Conservation (phyloP, 37 sponge, comb jelly and placozoan genomes). For the Axinella damicornis region DNA sequence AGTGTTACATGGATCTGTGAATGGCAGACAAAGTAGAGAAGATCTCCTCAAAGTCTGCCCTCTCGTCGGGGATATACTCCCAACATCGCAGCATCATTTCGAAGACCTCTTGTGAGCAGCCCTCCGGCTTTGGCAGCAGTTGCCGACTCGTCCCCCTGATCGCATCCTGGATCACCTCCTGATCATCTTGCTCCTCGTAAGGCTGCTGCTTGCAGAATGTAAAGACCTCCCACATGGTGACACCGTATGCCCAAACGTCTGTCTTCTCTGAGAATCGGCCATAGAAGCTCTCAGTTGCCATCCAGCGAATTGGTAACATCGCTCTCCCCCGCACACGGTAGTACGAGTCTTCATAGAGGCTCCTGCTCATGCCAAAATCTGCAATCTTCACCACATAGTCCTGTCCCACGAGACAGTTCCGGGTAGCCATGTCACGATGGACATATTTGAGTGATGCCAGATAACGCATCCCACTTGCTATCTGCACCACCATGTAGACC, state of each 20-base stretch:
- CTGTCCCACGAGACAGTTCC: constrained; percentile 89
- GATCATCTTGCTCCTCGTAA: constrained; percentile 73
- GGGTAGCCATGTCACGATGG: constrained; percentile 86
- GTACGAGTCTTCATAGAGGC: constrained; percentile 76
- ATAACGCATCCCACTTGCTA: constrained; percentile 87
- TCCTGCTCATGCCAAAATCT: constrained; percentile 92
- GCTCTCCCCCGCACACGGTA: constrained; percentile 67
- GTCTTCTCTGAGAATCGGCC: constrained; percentile 87
- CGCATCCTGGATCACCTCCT: constrained; percentile 85
- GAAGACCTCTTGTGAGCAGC: constrained; percentile 61
- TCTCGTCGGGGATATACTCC: constrained; percentile 39
- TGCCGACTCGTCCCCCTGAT: constrained; percentile 17
- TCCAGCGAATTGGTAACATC: constrained; percentile 87
- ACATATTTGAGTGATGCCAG: constrained; percentile 80
- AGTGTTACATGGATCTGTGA: constrained; percentile 24
- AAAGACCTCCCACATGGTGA: constrained; percentile 88
- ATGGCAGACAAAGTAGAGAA: constrained; percentile 25
- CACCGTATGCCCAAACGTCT: constrained; percentile 88
- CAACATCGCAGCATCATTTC: constrained; percentile 76
- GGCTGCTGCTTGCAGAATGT: constrained; percentile 70
- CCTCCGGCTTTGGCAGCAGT: constrained; percentile 49
- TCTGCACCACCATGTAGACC: constrained; percentile 74
- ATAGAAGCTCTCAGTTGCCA: constrained; percentile 88
- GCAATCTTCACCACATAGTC: constrained; percentile 81
- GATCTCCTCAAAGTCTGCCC: constrained; percentile 68